phyloP scores from a whole-genome alignment of 2,113 vertebrate species.

The Entomyzon cyanotis region DNA sequence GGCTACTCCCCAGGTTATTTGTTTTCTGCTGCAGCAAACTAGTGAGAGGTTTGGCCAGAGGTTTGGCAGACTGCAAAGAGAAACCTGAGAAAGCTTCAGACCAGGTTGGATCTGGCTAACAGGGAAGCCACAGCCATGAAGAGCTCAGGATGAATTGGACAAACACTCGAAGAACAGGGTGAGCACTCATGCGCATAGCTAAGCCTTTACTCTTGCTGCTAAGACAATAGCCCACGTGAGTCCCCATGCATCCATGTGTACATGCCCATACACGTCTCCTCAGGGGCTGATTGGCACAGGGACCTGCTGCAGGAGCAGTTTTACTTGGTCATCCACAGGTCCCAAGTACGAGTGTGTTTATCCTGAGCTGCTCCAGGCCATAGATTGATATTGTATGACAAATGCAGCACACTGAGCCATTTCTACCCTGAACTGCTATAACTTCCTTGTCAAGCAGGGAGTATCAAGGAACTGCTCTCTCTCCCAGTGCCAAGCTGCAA shows the following conservation, averaged over 20 bases:
- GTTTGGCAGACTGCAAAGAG: neutral
- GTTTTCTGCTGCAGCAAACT: neutral
- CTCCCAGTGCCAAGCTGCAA: neutral
- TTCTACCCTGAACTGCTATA: neutral
- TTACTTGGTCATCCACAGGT: neutral
- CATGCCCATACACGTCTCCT: neutral
- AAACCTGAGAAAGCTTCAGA: conserved; percentile 4
- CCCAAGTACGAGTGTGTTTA: neutral
- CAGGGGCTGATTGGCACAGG: neutral
- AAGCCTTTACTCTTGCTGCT: neutral
- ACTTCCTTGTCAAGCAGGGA: neutral
- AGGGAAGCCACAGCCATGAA: neutral
- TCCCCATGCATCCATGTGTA: accelerated
- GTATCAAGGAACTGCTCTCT: neutral
- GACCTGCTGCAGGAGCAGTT: neutral
- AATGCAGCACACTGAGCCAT: neutral
- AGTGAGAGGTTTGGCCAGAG: neutral
- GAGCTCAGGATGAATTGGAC: neutral
- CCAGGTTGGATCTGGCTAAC: neutral
- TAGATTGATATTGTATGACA: accelerated
- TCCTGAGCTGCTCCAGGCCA: neutral
- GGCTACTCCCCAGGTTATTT: neutral
- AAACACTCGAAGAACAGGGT: neutral
- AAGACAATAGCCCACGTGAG: neutral
- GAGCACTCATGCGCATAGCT: neutral